Base-by-base conservation (phyloP, 2,113 vertebrate species). In the Passerina amoena region DNA sequence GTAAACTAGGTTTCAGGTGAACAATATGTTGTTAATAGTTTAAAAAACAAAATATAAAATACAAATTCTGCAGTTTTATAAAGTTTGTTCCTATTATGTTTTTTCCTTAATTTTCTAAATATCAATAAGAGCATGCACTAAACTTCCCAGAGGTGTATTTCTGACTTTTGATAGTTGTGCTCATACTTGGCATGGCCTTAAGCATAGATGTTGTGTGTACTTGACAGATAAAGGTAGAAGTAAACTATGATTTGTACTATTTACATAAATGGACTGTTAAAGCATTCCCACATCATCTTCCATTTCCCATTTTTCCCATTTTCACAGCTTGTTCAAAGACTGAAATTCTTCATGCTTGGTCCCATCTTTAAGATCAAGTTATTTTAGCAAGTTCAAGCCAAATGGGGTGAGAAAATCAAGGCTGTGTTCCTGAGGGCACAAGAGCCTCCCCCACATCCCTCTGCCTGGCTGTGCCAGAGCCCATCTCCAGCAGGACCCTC, bases 1-100 rank as follows among this genome's bases (percentile, higher is more conserved):
- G 61, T 61, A 83, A 93, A 79, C 28, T 44, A 47, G 33, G 42
- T 92, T 86, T 90, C 83, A 88, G 75, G 27, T 70, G 27, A 89
- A 89, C 9, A n/a, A 30, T 42, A 63, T 10, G 18, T 15, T 77
- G 30, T 40, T 73, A 22, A 40, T 30, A 56, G 83, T 42, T 81
- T 37, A 30, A 86, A 84, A 82, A 87, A 2, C 14, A 57, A 85
- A 81, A 64, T 22, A 81, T 17, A 86, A 94, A 72, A 35, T 18
- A 57, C 1, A 1, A 75, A 56, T 57, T 69, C 35, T 82, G 22
- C 30, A 8, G n/a, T 68, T 69, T 83, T 48, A 78, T 24, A 45
- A 83, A 56, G 10, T 77, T 75, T 69, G 31, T 14, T 78, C 25
- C 40, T 68, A 15, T 51, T 81, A 53, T 15, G 38, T 23, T 88